Base-by-base conservation (phyloP, 1,140 invertebrate species). In the Apis dorsata region DNA sequence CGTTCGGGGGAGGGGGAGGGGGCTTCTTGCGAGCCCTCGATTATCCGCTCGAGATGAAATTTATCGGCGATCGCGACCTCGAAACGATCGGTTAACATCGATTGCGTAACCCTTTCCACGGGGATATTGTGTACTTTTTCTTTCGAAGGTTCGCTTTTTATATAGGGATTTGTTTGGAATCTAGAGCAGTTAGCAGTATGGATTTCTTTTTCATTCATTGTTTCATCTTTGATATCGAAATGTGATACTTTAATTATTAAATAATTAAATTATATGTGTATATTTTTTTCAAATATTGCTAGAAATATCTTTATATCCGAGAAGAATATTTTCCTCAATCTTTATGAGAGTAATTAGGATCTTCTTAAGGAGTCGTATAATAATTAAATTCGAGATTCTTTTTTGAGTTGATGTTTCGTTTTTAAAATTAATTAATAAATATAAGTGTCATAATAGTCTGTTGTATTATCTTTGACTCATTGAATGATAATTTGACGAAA, bases 21-120 rank as follows among this genome's bases (percentile, higher is more conserved):
- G 34, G 57, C 72, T 75, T 75, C 59, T 75, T 75, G 72, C 72
- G 12, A 49, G 34, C 72, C 53, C 21, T 74, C 80, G 81, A 83
- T 87, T 85, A 87, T 83, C 63, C 81, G n/a, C 13, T 44, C 17
- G 34, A 72, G 53, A 78, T 83, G 69, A 88, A 87, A 88, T 88
- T 88, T 87, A 88, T 85, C 68, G 80, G 57, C 70, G 28, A 71
- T 85, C 49, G 63, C 51, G 60, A 68, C 68, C 86, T 82, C 79
- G 80, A 73, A 83, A 77, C 60, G 63, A 87, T 55, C 62, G 60
- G 13, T n/a, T 2, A 1, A 0, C 28, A 28, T 49, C 72, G 19
- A 13, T 85, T 87, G 65, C 79, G 77, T 68, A 84, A 87, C 79
- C 13, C n/a, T 65, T 21, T 65, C 44, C 17, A 57, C 28, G n/a